A percentile compares a stretch with the other conserved stretches of the same genome.
phyloP scores from a whole-genome alignment of 2,113 vertebrate species.

The Oreochromis niloticus region DNA sequence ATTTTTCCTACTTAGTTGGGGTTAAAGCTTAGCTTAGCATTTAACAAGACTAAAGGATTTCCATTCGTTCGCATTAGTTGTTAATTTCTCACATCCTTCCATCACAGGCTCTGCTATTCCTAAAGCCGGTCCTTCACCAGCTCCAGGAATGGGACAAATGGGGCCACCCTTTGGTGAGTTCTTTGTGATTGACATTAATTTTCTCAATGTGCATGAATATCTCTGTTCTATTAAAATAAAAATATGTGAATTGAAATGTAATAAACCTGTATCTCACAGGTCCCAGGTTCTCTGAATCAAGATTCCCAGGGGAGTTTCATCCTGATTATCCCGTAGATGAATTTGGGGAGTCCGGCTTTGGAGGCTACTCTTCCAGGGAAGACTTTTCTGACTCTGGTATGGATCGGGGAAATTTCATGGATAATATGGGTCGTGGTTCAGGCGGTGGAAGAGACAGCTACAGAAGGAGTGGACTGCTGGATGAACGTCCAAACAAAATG shows the following conservation, averaged over 20 bases:
- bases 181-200: not conserved
- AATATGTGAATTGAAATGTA: not conserved
- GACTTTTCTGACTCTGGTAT: conserved; percentile 30
- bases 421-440: conserved; percentile 26
- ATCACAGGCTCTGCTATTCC: conserved; percentile 48
- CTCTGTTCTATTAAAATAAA: not conserved
- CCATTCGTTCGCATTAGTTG: not conserved
- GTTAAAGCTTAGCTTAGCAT: not conserved
- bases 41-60: not conserved
- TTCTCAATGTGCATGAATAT: not conserved
- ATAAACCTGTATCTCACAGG: not conserved
- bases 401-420: conserved; percentile 37
- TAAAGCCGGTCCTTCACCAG: conserved; percentile 5
- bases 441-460: conserved; percentile 32
- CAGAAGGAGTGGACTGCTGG: conserved; percentile 21
- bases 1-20: not conserved
- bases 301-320: conserved; percentile 52
- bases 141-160: conserved; percentile 16
- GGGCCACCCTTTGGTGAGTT: conserved; percentile 37
- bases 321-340: conserved; percentile 40
- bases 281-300: conserved; percentile 36
- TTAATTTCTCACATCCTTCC: not conserved
- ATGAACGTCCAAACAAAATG: conserved; percentile 12
- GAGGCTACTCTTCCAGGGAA: conserved; percentile 19
- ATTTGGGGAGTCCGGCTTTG: conserved; percentile 14